phyloP scores from a whole-genome alignment of 2,113 vertebrate species.

The Coregonus clupeaformis region DNA sequence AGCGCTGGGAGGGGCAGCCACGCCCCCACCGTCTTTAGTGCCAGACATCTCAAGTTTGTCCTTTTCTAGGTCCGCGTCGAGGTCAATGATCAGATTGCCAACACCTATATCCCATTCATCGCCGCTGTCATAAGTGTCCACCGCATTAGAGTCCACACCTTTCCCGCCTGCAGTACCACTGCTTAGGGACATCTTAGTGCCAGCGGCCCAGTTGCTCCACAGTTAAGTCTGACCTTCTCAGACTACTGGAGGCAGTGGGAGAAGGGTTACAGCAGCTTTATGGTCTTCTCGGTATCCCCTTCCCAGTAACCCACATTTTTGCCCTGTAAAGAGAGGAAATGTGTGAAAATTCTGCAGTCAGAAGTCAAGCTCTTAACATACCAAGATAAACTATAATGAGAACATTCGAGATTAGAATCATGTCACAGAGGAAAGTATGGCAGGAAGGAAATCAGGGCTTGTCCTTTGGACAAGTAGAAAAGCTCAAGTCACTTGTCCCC shows the following conservation, averaged over 20 bases:
- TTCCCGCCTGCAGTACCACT: conserved; percentile 98
- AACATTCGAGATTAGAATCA: no score
- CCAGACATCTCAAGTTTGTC: conserved; percentile 98
- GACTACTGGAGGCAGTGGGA: conserved; percentile 57
- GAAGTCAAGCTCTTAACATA: not conserved
- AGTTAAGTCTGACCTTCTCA: conserved; percentile 60
- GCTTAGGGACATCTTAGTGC: conserved; percentile 99
- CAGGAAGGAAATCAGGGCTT: no score
- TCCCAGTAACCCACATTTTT: conserved; percentile 70
- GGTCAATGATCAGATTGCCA: conserved; percentile 97
- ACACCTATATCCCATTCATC: conserved; percentile 99
- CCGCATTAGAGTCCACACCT: conserved; percentile 95
- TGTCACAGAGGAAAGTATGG: no score
- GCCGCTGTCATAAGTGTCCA: conserved; percentile 95
- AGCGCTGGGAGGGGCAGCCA: conserved; percentile 81
- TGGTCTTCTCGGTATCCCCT: conserved; percentile 70
- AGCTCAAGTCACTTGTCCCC: no score
- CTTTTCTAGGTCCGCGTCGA: conserved; percentile 98
- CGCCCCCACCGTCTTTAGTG: conserved; percentile 90
- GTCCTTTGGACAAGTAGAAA: no score
- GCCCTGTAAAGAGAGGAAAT: conserved; percentile 69
- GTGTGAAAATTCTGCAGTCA: not conserved
- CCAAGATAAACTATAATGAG: no score
- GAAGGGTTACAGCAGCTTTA: conserved; percentile 66
- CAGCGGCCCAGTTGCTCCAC: conserved; percentile 80